Evolutionary conservation across 1,140 invertebrate species (phyloP).

Genomic region (Heterodera carotae): DNA sequence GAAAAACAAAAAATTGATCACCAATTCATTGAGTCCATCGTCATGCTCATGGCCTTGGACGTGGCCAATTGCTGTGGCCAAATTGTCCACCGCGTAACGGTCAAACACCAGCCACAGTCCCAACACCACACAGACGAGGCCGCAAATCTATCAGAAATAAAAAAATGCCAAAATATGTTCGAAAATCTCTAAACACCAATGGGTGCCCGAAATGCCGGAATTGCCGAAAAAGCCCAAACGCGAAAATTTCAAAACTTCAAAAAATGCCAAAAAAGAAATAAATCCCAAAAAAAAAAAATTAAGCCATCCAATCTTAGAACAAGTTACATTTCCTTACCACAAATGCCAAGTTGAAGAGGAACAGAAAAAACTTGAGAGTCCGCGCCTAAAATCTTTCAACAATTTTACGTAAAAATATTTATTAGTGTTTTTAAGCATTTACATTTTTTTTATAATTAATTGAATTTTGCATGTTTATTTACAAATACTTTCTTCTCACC

Average conservation of each 20-base stretch:
- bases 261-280: too few relatives aligned
- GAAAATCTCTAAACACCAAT: too few relatives aligned
- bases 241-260: too few relatives aligned
- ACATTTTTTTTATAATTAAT: too few relatives aligned
- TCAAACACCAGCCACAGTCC: constrained; percentile 63
- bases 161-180: constrained; percentile 31
- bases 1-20: constrained; percentile 17
- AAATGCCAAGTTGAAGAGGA: constrained; percentile 63
- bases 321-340: constrained; percentile 48
- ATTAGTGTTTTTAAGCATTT: too few relatives aligned
- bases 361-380: constrained; percentile 61
- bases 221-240: too few relatives aligned
- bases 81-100: constrained; percentile 63
- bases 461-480: too few relatives aligned
- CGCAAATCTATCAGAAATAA: constrained; percentile 64
- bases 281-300: too few relatives aligned
- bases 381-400: constrained; percentile 45
- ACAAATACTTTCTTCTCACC: too few relatives aligned
- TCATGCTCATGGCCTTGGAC: constrained; percentile 60
- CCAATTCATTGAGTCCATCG: constrained; percentile 60
- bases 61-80: constrained; percentile 60
- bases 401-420: too few relatives aligned
- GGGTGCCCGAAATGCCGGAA: too few relatives aligned
- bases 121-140: constrained; percentile 59
- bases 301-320: too few relatives aligned